A percentile compares a stretch with the other conserved stretches of the same genome.
phyloP scores from a whole-genome alignment of 2,113 vertebrate genomes.

The Melozone crissalis region DNA sequence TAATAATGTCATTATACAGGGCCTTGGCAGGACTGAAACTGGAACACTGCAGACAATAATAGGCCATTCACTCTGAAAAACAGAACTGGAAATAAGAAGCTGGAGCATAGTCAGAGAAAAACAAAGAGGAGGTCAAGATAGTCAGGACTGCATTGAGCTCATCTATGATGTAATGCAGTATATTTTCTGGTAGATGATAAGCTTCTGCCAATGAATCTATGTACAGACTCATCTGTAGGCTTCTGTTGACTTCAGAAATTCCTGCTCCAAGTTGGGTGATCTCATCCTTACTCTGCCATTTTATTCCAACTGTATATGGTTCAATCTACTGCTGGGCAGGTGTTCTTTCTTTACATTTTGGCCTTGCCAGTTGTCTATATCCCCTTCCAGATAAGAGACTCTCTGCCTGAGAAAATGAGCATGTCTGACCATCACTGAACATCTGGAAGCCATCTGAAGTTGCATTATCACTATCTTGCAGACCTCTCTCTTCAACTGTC shows the following conservation, averaged over 20 bases:
- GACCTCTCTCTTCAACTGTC: not conserved
- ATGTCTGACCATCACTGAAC: not conserved
- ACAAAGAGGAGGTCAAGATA: not conserved
- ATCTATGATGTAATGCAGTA: not conserved
- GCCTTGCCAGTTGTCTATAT: not conserved
- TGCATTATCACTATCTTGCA: not conserved
- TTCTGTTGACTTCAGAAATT: not conserved
- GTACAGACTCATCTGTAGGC: not conserved
- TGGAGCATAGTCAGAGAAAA: not conserved
- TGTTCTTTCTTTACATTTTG: not conserved
- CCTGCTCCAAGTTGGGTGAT: not conserved
- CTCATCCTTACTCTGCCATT: not conserved
- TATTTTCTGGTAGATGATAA: not conserved
- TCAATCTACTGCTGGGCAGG: not conserved
- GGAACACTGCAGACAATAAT: not conserved
- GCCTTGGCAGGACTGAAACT: not conserved
- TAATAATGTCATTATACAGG: not conserved
- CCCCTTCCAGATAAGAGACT: not conserved
- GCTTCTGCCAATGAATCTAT: not conserved
- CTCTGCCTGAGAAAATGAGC: not conserved
- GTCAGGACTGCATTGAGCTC: not conserved
- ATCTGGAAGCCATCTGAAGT: constrained; percentile 1
- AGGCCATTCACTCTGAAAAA: not conserved
- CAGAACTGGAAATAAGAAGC: not conserved
- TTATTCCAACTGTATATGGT: not conserved